Conservation (phyloP, 2,797 vertebrate species). For the Moxostoma hubbsi region DNA sequence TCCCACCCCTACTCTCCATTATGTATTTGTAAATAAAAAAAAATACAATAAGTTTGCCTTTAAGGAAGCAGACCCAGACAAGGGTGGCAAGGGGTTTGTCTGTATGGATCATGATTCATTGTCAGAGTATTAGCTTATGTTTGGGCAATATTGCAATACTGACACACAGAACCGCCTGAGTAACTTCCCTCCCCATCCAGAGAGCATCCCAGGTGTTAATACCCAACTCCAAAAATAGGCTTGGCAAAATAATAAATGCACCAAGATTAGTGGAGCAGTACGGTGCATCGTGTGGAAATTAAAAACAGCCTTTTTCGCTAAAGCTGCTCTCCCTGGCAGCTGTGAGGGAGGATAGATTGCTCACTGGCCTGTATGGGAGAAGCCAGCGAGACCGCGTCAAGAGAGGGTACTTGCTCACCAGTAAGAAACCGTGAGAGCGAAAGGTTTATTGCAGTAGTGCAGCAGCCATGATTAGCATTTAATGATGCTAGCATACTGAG, state of each 20-base stretch:
- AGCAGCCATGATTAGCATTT: conserved; percentile 30
- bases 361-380: conserved; percentile 23
- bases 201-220: not conserved
- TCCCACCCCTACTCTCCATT: too few species aligned
- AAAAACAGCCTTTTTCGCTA: conserved; percentile 2
- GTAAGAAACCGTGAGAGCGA: conserved; percentile 29
- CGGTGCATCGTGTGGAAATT: not conserved
- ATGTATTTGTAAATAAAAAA: too few species aligned
- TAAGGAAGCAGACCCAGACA: too few species aligned
- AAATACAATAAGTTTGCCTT: too few species aligned
- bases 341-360: conserved; percentile 43
- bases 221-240: conserved; percentile 8
- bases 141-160: too few species aligned
- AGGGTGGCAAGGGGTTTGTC: too few species aligned
- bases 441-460: not conserved
- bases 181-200: too few species aligned
- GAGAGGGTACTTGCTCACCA: conserved; percentile 47
- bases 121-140: not conserved
- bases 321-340: conserved; percentile 42
- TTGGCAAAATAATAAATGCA: conserved; percentile 6
- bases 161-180: too few species aligned
- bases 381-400: conserved; percentile 34
- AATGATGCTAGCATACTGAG: conserved; percentile 19
- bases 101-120: not conserved
- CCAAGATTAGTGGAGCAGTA: conserved; percentile 25